These are phyloP conservation scores for Eptatretus burgeri DNA, from an alignment of 2,113 vertebrate genomes.

Conservation along the genomic window DNA sequence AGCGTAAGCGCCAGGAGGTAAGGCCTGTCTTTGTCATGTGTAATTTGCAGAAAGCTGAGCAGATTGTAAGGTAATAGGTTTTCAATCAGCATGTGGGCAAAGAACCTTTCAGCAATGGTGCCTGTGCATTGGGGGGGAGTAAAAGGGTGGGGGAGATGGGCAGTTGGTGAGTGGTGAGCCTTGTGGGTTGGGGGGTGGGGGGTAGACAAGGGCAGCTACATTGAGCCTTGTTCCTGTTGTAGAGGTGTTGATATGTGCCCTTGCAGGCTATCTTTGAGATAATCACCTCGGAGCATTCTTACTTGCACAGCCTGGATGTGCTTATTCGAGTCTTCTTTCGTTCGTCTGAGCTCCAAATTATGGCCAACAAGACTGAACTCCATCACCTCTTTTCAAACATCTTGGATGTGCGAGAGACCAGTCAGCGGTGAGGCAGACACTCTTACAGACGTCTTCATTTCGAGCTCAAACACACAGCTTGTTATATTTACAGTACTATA, in stretches of 20 bases:
- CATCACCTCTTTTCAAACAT: conserved; percentile 98
- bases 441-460: conserved; percentile 12
- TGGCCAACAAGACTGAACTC: conserved; percentile 73
- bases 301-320: conserved; percentile 72
- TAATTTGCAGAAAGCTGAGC: background rate
- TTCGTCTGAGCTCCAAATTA: conserved; percentile 40
- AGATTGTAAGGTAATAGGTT: background rate
- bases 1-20: conserved; percentile 84
- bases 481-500: no score
- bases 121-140: no score
- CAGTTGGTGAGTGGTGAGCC: no score
- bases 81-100: background rate
- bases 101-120: background rate
- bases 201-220: no score
- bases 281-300: conserved; percentile 87
- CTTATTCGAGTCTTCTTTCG: conserved; percentile 77
- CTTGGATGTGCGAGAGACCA: conserved; percentile 49
- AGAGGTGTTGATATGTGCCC: background rate
- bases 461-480: background rate
- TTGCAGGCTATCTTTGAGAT: conserved; percentile 74
- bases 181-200: no score
- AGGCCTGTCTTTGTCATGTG: background rate
- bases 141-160: no score
- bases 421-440: conserved; percentile 32
- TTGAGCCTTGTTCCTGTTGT: no score